phyloP scores from a whole-genome alignment of 2,113 vertebrate species.

The Tragelaphus imberbis region DNA sequence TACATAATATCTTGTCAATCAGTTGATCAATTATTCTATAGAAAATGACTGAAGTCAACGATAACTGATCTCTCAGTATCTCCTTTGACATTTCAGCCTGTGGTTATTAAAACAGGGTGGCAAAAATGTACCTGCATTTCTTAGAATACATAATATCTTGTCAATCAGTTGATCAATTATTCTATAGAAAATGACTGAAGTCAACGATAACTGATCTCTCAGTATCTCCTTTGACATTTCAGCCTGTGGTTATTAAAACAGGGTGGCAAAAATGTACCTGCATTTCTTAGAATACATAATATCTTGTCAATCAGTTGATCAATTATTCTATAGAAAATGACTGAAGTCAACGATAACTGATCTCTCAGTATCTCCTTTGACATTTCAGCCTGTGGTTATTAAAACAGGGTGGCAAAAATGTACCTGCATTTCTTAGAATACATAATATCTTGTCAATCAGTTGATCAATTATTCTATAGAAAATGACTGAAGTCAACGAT shows the following conservation, averaged over 20 bases:
- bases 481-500: neutral
- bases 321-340: neutral
- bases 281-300: neutral
- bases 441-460: neutral
- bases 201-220: neutral
- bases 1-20: neutral
- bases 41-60: neutral
- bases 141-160: neutral
- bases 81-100: neutral
- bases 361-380: neutral
- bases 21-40: neutral
- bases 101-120: neutral
- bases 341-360: neutral
- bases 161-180: neutral
- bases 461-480: neutral
- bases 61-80: neutral
- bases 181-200: neutral
- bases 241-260: neutral
- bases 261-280: neutral
- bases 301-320: neutral
- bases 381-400: neutral
- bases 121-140: neutral
- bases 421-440: neutral
- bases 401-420: neutral
- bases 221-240: neutral